Percentiles rank a stretch among this genome's conserved stretches.
These are phyloP conservation scores for Mallotus villosus DNA, from an alignment of 2,797 vertebrate genomes.

Conservation along the genomic window DNA sequence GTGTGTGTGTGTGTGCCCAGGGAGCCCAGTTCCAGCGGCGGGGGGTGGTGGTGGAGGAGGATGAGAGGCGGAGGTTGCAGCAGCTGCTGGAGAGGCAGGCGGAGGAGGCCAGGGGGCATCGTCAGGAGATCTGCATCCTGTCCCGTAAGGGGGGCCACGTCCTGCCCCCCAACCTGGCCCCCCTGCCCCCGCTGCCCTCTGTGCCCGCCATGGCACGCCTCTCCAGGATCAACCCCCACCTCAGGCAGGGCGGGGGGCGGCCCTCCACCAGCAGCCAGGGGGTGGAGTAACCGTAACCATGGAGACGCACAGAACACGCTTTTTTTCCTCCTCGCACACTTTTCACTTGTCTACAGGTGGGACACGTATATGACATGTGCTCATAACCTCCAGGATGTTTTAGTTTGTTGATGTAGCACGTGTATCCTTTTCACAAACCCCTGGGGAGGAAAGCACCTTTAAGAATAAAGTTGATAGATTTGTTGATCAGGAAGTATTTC, in stretches of 20 bases:
- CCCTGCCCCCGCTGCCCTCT: conserved; percentile 42
- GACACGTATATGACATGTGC: no score
- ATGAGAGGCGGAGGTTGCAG: conserved; percentile 66
- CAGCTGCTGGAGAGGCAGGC: conserved; percentile 61
- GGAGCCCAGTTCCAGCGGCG: conserved; percentile 71
- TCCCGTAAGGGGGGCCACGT: conserved; percentile 71
- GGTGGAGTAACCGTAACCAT: background rate
- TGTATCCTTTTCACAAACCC: no score
- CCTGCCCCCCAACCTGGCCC: conserved; percentile 60
- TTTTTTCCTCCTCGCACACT: no score
- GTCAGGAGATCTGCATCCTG: conserved; percentile 72
- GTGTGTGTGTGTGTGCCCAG: conserved; percentile 55
- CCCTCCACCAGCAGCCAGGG: conserved; percentile 3
- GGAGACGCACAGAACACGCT: conserved; percentile 1
- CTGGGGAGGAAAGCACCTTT: no score
- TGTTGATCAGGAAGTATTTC: background rate
- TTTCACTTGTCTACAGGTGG: no score
- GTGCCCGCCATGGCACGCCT: background rate
- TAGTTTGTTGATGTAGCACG: background rate
- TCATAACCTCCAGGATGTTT: no score
- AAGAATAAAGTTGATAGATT: background rate
- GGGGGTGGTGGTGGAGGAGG: conserved; percentile 49
- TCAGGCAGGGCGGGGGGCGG: background rate
- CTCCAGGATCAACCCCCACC: background rate
- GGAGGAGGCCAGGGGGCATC: conserved; percentile 61